A percentile compares a stretch with the other conserved stretches of the same genome.
Evolutionary conservation across 2,888 invertebrate species (phyloP).

Genomic region (Clostera curtula): DNA sequence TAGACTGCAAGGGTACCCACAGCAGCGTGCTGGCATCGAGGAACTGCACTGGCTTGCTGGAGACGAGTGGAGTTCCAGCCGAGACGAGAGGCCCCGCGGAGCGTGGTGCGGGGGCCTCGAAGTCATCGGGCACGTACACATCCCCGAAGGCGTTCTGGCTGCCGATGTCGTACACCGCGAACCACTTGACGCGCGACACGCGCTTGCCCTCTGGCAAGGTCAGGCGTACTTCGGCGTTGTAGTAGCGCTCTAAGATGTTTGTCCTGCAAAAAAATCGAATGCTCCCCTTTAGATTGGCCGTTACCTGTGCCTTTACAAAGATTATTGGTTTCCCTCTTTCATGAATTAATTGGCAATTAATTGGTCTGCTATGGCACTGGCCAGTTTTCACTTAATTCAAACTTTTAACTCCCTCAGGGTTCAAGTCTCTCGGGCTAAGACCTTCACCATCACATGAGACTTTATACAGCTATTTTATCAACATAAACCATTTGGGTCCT

Average conservation of each 20-base stretch:
- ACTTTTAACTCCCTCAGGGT: no score
- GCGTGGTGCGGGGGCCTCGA: slow-evolving; percentile 87
- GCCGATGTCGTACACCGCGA: slow-evolving; percentile 90
- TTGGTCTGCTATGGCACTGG: no score
- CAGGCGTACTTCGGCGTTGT: slow-evolving; percentile 88
- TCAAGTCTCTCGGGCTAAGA: no score
- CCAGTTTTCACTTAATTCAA: no score
- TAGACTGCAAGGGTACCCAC: slow-evolving; percentile 26
- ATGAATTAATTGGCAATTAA: no score
- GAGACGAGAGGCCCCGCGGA: slow-evolving; percentile 54
- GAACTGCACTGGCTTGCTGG: slow-evolving; percentile 82
- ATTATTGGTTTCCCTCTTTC: no score
- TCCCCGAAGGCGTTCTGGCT: slow-evolving; percentile 93
- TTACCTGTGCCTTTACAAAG: no score
- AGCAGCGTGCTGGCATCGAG: slow-evolving; percentile 86
- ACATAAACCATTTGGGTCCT: not conserved
- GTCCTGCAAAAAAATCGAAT: slow-evolving; percentile 75
- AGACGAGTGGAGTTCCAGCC: slow-evolving; percentile 64
- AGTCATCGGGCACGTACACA: slow-evolving; percentile 91
- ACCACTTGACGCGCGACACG: slow-evolving; percentile 91
- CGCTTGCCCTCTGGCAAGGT: slow-evolving; percentile 89
- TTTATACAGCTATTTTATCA: not conserved
- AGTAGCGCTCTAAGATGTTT: slow-evolving; percentile 88
- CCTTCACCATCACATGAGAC: not conserved
- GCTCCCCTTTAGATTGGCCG: no score